Base-by-base conservation (phyloP, 2,888 invertebrate species). In the Melieria picta region DNA sequence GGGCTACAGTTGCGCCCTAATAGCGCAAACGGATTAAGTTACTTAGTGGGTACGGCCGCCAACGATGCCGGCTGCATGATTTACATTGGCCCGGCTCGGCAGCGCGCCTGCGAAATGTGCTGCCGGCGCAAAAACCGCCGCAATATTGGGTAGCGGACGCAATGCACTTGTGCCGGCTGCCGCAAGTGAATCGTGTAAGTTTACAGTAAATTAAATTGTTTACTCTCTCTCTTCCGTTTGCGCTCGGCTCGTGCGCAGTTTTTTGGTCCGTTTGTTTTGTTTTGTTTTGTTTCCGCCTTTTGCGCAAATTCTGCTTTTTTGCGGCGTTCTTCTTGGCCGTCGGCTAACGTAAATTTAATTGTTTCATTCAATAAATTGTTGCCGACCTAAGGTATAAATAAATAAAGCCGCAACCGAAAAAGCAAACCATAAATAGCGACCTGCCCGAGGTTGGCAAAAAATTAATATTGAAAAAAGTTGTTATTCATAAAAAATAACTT, bases 1-100 rank as follows among this genome's bases (percentile, higher is more conserved):
- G 10, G 30, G n/a, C 60, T 60, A 67, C 67, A 61, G 52, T 67
- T 67, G 60, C 60, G 67, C 52, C 45, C 67, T 67, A 67, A 67
- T 67, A 67, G 67, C 67, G 67, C 43, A 67, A 67, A 67, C 60
- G 67, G 67, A 67, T 67, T 67, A 67, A 67, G 67, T 67, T 67
- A 67, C 67, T 67, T 67, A 67, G 67, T 60, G 67, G 30, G 30
- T 30, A 30, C 30, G 3, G 30, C 30, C 30, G 67, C 50, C 48
- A 67, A 61, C 67, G 30, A 30, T 67, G 58, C 60, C 60, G 67
- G 67, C 67, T 50, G 61, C 61, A 67, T 67, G 67, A 67, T 67
- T 67, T 67, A 67, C 67, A 67, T 60, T 60, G 43, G 52, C 52
- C 4, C 16, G 4, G 50, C 30, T 7, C 42, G 48, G 60, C 58